Base-by-base conservation (phyloP, 2,888 invertebrate genomes). In the Leptinotarsa rubiginosa region DNA sequence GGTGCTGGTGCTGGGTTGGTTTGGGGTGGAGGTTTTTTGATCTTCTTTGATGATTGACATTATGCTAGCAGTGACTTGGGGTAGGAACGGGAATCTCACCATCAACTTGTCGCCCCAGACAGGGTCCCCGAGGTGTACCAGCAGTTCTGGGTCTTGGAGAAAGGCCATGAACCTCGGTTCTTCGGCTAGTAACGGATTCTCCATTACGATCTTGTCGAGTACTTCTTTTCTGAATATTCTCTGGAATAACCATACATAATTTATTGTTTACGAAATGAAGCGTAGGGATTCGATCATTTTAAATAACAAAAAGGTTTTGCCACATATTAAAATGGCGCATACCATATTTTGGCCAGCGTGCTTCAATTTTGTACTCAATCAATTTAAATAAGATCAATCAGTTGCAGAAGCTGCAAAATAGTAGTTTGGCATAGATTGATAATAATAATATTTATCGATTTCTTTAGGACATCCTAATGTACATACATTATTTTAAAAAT, bases 131-230 rank as follows among this genome's bases (percentile, higher is more conserved):
- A 95, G 88, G 16, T 94, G 92, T 0, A 92, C 91, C 78, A 95
- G 88, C n/a, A 95, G 87, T 81, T 95, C 93, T 20, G 93, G 92
- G 85, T 95, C 94, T 84, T 93, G 93, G 16, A 95, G 89, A 80
- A 95, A 92, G 1, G 94, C 93, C 47, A 95, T 87, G 0, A 94
- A 92, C 16, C 93, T 91, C 54, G 93, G 92, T 85, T 95, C 94
- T 50, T 92, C 91, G 1, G 89, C 90, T 15, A 95, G 87, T 0
- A 92, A 92, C 10, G 95, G 95, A 0, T 92, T 92, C 41, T 92
- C 91, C 62, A 92, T 91, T 68, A 94, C 90, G 16, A 95, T 92
- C 85, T 93, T 94, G 75, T 93, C 91, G 83, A 95, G 84, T 2
- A 90, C 87, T 4, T 89, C 89, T 25, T 88, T 87, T 4, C 89